Percentiles rank a stretch among this genome's conserved stretches.
Evolutionary conservation across 2,888 invertebrate species (phyloP).

Genomic region (Coleophora deauratella): DNA sequence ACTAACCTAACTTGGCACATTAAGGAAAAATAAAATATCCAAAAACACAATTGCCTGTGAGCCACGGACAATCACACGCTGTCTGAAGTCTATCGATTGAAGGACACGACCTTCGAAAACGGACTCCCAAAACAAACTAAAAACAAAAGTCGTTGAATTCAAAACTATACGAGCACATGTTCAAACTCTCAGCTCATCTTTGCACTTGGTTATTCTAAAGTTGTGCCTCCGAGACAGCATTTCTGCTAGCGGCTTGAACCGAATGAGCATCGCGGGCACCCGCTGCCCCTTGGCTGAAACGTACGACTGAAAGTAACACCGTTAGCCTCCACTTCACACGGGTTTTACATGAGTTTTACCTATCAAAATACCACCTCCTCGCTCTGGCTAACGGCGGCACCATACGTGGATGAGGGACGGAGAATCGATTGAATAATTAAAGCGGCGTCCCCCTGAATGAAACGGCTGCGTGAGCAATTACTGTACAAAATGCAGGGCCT

Average conservation of each 20-base stretch:
- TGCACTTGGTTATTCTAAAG: constrained; percentile 58
- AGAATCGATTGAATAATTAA: constrained; percentile 57
- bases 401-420: constrained; percentile 26
- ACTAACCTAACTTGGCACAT: constrained; percentile 62
- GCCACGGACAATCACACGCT: constrained; percentile 58
- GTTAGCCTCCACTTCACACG: constrained; percentile 17
- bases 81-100: constrained; percentile 68
- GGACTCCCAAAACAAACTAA: constrained; percentile 54
- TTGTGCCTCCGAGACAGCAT: constrained; percentile 66
- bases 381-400: constrained; percentile 15
- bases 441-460: constrained; percentile 45
- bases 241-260: constrained; percentile 58
- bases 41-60: constrained; percentile 56
- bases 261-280: constrained; percentile 58
- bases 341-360: constrained; percentile 11
- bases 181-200: constrained; percentile 44
- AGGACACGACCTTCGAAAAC: constrained; percentile 63
- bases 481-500: constrained; percentile 46
- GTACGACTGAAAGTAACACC: constrained; percentile 41
- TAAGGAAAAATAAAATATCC: constrained; percentile 46
- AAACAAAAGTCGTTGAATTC: constrained; percentile 43
- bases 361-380: constrained; percentile 28
- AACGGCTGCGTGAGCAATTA: constrained; percentile 39
- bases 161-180: constrained; percentile 47
- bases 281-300: constrained; percentile 37